A percentile compares a stretch with the other conserved stretches of the same genome.
Evolutionary conservation across 2,113 vertebrate species (phyloP).

Genomic region (Ochotona curzoniae): DNA sequence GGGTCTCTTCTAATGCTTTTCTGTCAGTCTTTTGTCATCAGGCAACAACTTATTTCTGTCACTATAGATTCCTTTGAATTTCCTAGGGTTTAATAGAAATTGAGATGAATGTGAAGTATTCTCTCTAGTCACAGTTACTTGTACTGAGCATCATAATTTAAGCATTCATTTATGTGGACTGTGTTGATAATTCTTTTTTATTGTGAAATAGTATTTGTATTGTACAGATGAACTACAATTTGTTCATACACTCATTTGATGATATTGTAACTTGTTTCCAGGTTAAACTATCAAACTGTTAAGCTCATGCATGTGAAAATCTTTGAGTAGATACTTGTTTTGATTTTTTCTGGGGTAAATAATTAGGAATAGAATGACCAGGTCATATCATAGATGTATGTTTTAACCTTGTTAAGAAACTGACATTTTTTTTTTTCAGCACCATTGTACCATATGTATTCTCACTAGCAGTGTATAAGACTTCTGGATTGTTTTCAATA

Average conservation of each 20-base stretch:
- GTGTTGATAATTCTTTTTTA: background rate
- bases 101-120: background rate
- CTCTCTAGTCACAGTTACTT: background rate
- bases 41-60: background rate
- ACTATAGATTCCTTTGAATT: background rate
- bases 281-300: background rate
- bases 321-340: slow-evolving; percentile 8
- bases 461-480: background rate
- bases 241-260: background rate
- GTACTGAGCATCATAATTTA: slow-evolving; percentile 3
- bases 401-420: slow-evolving; percentile 34
- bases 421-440: background rate
- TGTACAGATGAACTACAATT: background rate
- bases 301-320: background rate
- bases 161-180: background rate
- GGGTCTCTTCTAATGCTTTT: background rate
- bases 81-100: slow-evolving; percentile 6
- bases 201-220: background rate
- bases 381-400: background rate
- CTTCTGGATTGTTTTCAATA: background rate
- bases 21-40: background rate
- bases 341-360: slow-evolving; percentile 9
- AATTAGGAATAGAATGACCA: background rate
- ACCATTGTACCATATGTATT: background rate
- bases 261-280: background rate